These are phyloP conservation scores for Loripinus fragilis DNA, from an alignment of 2,888 invertebrate species.

Conservation along the genomic window DNA sequence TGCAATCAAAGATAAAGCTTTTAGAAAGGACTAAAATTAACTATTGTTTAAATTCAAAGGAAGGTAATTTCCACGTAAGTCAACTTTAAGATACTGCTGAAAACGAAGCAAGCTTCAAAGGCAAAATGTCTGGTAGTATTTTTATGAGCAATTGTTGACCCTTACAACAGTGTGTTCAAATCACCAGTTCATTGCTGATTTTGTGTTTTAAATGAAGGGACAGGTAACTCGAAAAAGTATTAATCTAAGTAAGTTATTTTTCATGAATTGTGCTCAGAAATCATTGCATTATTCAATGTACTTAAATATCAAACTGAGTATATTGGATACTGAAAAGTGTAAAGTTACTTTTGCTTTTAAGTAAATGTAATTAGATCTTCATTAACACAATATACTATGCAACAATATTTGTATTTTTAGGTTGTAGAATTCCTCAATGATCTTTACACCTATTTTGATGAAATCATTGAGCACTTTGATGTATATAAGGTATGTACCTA, in stretches of 20 bases:
- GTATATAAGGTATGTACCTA: not conserved
- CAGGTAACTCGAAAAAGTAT: too few relatives aligned
- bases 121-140: too few relatives aligned
- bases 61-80: too few relatives aligned
- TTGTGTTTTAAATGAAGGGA: not conserved
- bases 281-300: not conserved
- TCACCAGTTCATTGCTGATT: too few relatives aligned
- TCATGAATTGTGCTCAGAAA: not conserved
- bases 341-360: too few relatives aligned
- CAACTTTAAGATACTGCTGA: too few relatives aligned
- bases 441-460: not conserved
- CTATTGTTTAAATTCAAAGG: too few relatives aligned
- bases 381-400: not conserved
- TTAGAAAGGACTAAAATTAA: too few relatives aligned
- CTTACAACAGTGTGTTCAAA: too few relatives aligned
- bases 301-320: not conserved
- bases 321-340: not conserved
- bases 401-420: not conserved
- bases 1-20: too few relatives aligned
- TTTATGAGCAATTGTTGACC: too few relatives aligned
- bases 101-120: too few relatives aligned
- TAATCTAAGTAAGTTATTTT: not conserved
- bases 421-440: not conserved
- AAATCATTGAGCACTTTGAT: not conserved
- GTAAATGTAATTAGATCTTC: not conserved